Evolutionary conservation across 2,888 invertebrate species (phyloP), one percentile per base, ranked within the genome.

Genomic region (Parasteatoda lunata): DNA sequence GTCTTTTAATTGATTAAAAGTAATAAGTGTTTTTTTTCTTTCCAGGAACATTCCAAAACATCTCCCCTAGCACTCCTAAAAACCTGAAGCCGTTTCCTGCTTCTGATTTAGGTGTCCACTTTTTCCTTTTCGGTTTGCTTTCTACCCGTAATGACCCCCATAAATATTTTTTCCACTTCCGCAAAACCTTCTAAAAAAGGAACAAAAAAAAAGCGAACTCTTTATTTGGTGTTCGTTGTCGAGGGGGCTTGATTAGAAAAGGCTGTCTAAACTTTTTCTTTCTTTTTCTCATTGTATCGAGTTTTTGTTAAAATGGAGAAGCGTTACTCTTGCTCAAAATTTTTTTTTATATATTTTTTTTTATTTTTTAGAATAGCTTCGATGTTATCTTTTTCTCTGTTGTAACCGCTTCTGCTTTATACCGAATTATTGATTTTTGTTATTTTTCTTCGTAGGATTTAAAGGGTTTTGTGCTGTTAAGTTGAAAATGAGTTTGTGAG

Each of bases 171-270:
- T 69, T 49, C 64, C 52, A 15, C 68, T 8, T 54, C n/a, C 3
- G 49, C 68, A 30, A 15, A 30, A 30, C 30, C 30, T 30, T 30
- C 30, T 30, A 0, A 30, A 30, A 30, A 30, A 30, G 30, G 30
- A 30, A 30, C n/a, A 30, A 52, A n/a, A 9, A 13, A 73, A 66
- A 49, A 45, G 51, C 71, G 54, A 70, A 76, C 68, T 76, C 82
- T 82, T 76, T 82, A 82, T 82, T 76, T 76, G 82, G 76, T 76
- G 82, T 82, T 77, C 69, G 48, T 49, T 82, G 82, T 82, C 65
- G 76, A 82, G 70, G 69, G 69, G 69, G 69, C 76, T 82, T 82
- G 82, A 82, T 82, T 82, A 75, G 82, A 76, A 82, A 82, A 76
- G 69, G 70, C 70, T 48, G 47, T 51, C 30, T 66, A 48, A 47